Conservation (phyloP, 2,888 invertebrate genomes). For the Tricholauxania praeusta region DNA sequence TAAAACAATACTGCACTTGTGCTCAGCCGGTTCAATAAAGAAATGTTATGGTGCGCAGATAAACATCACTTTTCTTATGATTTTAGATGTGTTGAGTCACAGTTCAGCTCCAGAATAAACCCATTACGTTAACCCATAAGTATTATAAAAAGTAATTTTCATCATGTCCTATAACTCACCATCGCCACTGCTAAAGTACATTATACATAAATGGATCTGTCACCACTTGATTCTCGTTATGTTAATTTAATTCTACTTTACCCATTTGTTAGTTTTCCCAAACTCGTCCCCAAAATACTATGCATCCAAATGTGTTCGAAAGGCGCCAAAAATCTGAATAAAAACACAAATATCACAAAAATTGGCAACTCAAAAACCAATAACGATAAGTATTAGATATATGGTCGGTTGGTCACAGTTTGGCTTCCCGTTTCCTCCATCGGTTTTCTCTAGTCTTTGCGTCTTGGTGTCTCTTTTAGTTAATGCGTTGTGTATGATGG, state of each 20-base stretch:
- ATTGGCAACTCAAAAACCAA: constrained; percentile 39
- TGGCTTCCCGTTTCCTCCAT: background rate
- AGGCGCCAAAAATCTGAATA: constrained; percentile 35
- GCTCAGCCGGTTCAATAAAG: no score
- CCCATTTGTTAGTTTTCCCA: background rate
- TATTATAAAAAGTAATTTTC: no score
- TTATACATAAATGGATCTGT: background rate
- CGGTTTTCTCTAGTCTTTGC: background rate
- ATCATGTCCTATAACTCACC: no score
- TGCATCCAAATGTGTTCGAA: background rate
- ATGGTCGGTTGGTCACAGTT: constrained; percentile 15
- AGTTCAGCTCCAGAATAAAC: no score
- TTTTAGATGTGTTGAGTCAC: no score
- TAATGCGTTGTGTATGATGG: background rate
- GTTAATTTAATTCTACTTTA: constrained; percentile 11
- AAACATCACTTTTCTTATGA: no score
- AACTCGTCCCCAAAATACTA: no score
- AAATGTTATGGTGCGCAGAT: no score
- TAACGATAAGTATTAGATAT: constrained; percentile 38
- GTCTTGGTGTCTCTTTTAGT: constrained; percentile 7
- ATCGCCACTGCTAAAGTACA: no score
- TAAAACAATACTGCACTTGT: no score
- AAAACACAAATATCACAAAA: constrained; percentile 26
- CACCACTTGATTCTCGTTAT: constrained; percentile 6
- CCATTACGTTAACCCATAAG: no score